Conservation (phyloP, 2,797 vertebrate species). For the Crypturellus tataupa region DNA sequence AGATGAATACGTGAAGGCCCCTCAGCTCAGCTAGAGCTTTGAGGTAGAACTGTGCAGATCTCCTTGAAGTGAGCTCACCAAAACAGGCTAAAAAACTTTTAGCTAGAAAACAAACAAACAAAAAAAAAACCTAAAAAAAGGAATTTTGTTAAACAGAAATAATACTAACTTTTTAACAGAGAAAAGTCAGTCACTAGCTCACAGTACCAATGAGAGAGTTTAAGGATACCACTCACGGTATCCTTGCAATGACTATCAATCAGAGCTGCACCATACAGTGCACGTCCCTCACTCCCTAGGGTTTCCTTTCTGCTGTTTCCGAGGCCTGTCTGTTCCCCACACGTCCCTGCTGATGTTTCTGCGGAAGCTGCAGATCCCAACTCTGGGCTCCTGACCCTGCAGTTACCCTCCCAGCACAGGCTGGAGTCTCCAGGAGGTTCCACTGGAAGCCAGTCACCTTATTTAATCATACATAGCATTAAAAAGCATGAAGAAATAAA, state of each 20-base stretch:
- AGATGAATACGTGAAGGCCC: background rate
- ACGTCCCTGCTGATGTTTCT: background rate
- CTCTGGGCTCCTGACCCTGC: background rate
- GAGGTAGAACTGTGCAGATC: background rate
- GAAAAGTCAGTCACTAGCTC: background rate
- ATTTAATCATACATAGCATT: background rate
- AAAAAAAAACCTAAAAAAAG: background rate
- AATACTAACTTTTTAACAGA: background rate
- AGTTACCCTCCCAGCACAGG: background rate
- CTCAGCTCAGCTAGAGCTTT: background rate
- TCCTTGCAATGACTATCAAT: background rate
- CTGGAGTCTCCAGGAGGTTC: background rate
- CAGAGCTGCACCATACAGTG: background rate
- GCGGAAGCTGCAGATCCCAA: background rate
- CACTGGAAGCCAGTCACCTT: background rate
- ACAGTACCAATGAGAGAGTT: background rate
- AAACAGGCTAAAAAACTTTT: background rate
- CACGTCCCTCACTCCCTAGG: accelerated
- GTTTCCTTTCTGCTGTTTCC: background rate
- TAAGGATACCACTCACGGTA: background rate
- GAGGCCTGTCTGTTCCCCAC: background rate
- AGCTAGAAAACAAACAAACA: background rate
- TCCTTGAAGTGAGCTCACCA: background rate
- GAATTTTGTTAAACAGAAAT: background rate
- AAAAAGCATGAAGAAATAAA: background rate